Percentiles rank a stretch among this genome's conserved stretches.
phyloP scores from a whole-genome alignment of 2,113 vertebrate species.

The Oxygymnocypris stewartii region DNA sequence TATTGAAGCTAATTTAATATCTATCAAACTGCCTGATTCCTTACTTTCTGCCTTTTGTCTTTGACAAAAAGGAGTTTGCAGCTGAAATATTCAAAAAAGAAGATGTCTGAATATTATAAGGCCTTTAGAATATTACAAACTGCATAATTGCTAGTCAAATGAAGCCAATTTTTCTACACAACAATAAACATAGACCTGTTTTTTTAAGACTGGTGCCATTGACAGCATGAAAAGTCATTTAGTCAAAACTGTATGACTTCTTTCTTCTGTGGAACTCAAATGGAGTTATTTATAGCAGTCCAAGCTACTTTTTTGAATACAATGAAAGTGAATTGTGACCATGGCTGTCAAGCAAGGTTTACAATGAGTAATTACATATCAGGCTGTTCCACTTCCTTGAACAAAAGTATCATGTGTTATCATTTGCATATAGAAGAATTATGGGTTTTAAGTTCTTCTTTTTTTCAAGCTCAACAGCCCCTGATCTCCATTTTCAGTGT shows the following conservation, averaged over 20 bases:
- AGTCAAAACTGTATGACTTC: not conserved
- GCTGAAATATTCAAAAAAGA: not conserved
- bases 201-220: not conserved
- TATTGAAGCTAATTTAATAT: constrained; percentile 22
- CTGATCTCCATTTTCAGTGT: not conserved
- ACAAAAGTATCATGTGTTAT: not conserved
- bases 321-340: not conserved
- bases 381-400: not conserved
- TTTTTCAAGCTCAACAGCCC: not conserved
- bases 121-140: not conserved
- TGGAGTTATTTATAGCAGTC: not conserved
- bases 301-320: not conserved
- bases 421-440: not conserved
- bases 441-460: not conserved
- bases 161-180: not conserved
- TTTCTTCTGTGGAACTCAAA: not conserved
- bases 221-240: not conserved
- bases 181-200: not conserved
- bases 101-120: not conserved
- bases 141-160: not conserved
- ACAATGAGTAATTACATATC: not conserved
- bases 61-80: constrained; percentile 2
- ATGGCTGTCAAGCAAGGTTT: not conserved
- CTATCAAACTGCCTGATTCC: not conserved
- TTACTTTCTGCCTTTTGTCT: constrained; percentile 19